These are phyloP conservation scores for Drosophila anomalata DNA, from an alignment of 2,888 invertebrate species.

Conservation along the genomic window DNA sequence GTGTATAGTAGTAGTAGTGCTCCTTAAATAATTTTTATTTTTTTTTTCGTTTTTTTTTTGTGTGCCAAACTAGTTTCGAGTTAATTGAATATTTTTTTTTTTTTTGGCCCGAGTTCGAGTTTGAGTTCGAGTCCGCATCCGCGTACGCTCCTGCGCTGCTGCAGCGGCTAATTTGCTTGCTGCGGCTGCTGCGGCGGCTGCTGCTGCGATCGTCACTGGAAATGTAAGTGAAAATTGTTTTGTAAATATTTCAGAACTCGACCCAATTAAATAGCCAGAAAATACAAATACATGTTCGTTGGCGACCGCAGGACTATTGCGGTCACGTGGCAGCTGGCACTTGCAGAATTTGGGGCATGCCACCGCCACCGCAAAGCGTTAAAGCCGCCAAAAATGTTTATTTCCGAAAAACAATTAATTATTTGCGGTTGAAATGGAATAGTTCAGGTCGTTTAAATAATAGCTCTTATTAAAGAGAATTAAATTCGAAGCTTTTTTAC, in stretches of 20 bases:
- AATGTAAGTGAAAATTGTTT: conserved; percentile 22
- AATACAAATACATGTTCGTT: neutral
- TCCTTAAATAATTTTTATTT: conserved; percentile 15
- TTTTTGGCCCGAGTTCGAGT: neutral
- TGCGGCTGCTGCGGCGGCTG: conserved; percentile 44
- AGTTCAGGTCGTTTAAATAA: neutral
- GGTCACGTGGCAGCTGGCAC: conserved; percentile 42
- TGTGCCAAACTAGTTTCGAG: conserved; percentile 73
- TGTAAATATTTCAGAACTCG: neutral
- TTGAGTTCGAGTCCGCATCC: neutral
- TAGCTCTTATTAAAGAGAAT: no score
- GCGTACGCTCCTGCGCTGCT: conserved; percentile 28
- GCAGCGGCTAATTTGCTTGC: conserved; percentile 52
- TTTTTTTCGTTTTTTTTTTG: conserved; percentile 62
- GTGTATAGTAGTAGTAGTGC: neutral
- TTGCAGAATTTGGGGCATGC: conserved; percentile 17
- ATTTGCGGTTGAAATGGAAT: neutral
- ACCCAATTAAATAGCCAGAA: neutral
- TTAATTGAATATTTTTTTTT: conserved; percentile 62
- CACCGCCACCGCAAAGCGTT: conserved; percentile 23
- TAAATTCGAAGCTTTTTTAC: neutral
- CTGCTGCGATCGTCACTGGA: conserved; percentile 27
- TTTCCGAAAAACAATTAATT: neutral
- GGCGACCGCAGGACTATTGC: conserved; percentile 29
- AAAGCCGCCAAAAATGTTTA: conserved; percentile 25